Evolutionary conservation across 1,140 invertebrate species (phyloP).

Genomic region (Ceratosolen fusciceps): DNA sequence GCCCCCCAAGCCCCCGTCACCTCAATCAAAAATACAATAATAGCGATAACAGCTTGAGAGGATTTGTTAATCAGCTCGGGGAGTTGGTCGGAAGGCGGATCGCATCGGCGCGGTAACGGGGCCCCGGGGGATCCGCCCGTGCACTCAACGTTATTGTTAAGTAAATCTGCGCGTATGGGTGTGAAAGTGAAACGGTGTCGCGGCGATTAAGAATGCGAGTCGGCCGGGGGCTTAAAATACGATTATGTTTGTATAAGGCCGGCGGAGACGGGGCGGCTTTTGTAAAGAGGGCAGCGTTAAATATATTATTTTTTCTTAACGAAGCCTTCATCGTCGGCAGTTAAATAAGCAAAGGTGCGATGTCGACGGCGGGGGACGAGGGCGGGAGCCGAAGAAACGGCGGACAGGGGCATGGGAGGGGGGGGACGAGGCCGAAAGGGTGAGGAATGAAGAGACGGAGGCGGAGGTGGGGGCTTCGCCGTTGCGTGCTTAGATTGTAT

Average conservation of each 20-base stretch:
- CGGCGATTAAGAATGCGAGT: neutral
- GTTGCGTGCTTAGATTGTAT: slow-evolving; percentile 28
- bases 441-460: neutral
- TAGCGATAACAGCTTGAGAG: too few relatives aligned
- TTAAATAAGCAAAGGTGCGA: neutral
- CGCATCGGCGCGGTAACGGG: too few relatives aligned
- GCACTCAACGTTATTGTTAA: too few relatives aligned
- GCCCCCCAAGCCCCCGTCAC: too few relatives aligned
- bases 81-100: too few relatives aligned
- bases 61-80: too few relatives aligned
- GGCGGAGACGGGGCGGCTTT: too few relatives aligned
- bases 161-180: neutral
- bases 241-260: neutral
- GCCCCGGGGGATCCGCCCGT: too few relatives aligned
- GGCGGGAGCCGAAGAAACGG: too few relatives aligned
- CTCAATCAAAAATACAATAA: too few relatives aligned
- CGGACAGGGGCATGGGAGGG: too few relatives aligned
- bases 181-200: neutral
- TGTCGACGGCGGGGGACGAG: too few relatives aligned
- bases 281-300: neutral
- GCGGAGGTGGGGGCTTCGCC: neutral
- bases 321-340: neutral
- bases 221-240: neutral
- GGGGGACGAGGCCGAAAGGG: neutral
- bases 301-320: slow-evolving; percentile 2